phyloP scores from a whole-genome alignment of 2,113 vertebrate species.

The Sceloporus undulatus region DNA sequence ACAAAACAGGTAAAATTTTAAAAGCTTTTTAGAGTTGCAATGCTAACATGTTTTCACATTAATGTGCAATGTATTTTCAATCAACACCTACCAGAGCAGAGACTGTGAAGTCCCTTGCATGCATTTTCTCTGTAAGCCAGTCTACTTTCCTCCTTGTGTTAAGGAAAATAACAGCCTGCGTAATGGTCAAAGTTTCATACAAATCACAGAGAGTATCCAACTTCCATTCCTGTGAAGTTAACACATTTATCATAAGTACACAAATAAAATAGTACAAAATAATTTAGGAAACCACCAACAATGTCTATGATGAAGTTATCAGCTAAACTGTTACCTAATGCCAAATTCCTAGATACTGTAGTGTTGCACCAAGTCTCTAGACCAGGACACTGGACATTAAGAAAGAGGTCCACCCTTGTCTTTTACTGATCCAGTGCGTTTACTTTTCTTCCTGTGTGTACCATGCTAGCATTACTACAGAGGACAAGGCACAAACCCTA shows the following conservation, averaged over 20 bases:
- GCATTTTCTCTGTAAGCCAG: slow-evolving; percentile 99
- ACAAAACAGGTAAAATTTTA: too few species aligned
- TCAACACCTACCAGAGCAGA: slow-evolving; percentile 91
- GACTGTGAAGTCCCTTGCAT: slow-evolving; percentile 95
- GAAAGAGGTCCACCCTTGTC: slow-evolving; percentile 86
- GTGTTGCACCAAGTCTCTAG: slow-evolving; percentile 80
- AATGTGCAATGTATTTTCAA: not conserved
- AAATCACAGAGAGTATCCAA: slow-evolving; percentile 97
- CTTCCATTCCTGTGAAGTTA: slow-evolving; percentile 91
- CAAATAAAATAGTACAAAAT: not conserved
- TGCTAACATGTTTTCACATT: not conserved
- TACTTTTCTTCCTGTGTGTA: slow-evolving; percentile 81
- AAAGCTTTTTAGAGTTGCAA: too few species aligned
- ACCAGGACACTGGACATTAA: slow-evolving; percentile 87
- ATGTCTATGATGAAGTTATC: not conserved
- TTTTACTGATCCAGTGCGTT: slow-evolving; percentile 71
- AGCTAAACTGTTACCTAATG: not conserved
- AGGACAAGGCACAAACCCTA: slow-evolving; percentile 68
- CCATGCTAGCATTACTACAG: slow-evolving; percentile 83
- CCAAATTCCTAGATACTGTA: not conserved
- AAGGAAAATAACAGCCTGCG: slow-evolving; percentile 98
- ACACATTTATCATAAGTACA: not conserved
- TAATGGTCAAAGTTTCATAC: slow-evolving; percentile 97
- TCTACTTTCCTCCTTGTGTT: slow-evolving; percentile 99
- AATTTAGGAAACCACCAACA: not conserved